Evolutionary conservation across 2,888 invertebrate genomes (phyloP).

Genomic region (Eucera pruinosa): DNA sequence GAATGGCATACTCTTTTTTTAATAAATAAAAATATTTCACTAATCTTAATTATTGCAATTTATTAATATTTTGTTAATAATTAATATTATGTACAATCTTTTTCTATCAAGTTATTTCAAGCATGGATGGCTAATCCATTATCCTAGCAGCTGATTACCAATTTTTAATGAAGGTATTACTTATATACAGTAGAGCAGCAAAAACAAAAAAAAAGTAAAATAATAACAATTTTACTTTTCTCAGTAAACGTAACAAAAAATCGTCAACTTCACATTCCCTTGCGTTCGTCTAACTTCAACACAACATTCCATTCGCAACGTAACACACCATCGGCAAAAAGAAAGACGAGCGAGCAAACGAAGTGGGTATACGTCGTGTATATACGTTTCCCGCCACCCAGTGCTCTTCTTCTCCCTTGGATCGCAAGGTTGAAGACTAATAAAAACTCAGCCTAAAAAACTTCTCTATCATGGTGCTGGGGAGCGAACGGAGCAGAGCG

Average conservation of each 20-base stretch:
- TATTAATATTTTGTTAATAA: too few species aligned
- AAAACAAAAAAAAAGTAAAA: neutral
- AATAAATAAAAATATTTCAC: too few species aligned
- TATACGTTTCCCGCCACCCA: slow-evolving; percentile 26
- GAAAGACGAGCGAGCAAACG: slow-evolving; percentile 19
- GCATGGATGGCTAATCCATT: too few species aligned
- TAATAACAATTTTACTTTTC: neutral
- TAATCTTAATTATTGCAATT: too few species aligned
- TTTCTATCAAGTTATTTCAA: too few species aligned
- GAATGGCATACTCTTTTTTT: too few species aligned
- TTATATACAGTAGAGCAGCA: too few species aligned
- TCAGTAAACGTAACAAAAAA: neutral
- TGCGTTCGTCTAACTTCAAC: slow-evolving; percentile 5
- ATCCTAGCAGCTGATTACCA: too few species aligned
- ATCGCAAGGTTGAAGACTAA: slow-evolving; percentile 42
- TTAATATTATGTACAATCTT: too few species aligned
- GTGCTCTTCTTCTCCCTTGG: slow-evolving; percentile 26
- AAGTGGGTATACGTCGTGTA: neutral
- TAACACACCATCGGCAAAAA: slow-evolving; percentile 15
- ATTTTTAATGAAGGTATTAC: too few species aligned
- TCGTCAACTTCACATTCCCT: slow-evolving; percentile 1
- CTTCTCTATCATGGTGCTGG: slow-evolving; percentile 39
- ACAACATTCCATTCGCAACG: slow-evolving; percentile 15
- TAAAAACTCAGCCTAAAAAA: slow-evolving; percentile 55
- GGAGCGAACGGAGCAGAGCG: neutral